Evolutionary conservation across 2,113 vertebrate species (phyloP).

Genomic region (Eidolon helvum): DNA sequence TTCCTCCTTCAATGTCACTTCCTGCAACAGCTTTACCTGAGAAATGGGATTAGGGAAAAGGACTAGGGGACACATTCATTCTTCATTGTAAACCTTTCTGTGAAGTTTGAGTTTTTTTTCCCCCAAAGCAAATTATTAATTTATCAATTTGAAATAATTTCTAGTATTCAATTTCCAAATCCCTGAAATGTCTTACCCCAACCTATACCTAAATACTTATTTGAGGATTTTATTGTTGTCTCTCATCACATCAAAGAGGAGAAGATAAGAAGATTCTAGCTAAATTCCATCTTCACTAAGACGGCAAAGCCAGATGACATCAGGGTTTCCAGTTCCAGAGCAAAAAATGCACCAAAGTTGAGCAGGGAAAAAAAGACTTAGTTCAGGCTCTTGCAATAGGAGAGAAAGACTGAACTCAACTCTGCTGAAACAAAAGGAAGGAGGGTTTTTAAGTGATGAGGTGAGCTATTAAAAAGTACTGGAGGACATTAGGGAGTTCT

Average conservation of each 20-base stretch:
- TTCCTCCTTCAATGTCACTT: too few species aligned
- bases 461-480: background rate
- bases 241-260: background rate
- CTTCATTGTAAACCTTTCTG: background rate
- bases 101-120: background rate
- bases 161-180: background rate
- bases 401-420: background rate
- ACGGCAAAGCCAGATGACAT: background rate
- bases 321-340: background rate
- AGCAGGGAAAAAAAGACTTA: background rate
- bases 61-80: background rate
- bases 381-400: background rate
- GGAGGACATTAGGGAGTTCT: background rate
- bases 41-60: background rate
- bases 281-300: background rate
- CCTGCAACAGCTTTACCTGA: background rate
- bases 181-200: background rate
- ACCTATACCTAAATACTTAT: background rate
- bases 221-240: background rate
- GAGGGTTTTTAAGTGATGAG: background rate
- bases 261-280: background rate
- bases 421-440: background rate
- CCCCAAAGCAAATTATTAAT: background rate
- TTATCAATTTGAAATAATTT: background rate
- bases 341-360: background rate